A percentile compares a stretch with the other conserved stretches of the same genome.
Evolutionary conservation across 1,140 invertebrate genomes (phyloP).

Genomic region (Eurosta solidaginis): DNA sequence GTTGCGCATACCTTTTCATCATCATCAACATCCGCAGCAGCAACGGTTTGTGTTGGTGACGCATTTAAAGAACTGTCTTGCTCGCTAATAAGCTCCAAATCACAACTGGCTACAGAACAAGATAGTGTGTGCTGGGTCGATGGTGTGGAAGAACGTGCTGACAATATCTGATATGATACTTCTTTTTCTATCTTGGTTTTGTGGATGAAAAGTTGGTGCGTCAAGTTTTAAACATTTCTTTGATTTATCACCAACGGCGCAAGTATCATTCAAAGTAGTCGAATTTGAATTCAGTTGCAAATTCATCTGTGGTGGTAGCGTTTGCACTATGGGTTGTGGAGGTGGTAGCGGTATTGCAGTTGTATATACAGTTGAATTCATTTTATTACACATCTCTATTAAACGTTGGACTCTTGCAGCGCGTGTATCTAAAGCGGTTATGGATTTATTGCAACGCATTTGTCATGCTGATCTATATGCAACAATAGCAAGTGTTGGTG

Average conservation of each 20-base stretch:
- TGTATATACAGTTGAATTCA: slow-evolving; percentile 14
- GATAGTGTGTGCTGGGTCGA: slow-evolving; percentile 47
- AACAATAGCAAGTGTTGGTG: background rate
- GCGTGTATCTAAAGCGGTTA: background rate
- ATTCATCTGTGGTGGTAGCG: background rate
- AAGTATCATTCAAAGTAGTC: background rate
- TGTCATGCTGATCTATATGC: background rate
- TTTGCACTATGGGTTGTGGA: too few relatives aligned
- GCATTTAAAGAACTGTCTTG: slow-evolving; percentile 37
- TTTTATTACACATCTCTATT: background rate
- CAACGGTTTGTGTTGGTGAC: too few relatives aligned
- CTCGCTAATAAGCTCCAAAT: slow-evolving; percentile 42
- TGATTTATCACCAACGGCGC: background rate
- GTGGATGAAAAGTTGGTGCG: background rate
- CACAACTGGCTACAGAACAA: slow-evolving; percentile 48
- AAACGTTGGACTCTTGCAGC: slow-evolving; percentile 23
- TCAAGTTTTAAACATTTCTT: background rate
- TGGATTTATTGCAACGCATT: background rate
- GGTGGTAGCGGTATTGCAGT: slow-evolving; percentile 44
- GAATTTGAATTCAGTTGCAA: background rate
- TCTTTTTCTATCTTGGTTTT: slow-evolving; percentile 43
- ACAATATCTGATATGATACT: slow-evolving; percentile 48
- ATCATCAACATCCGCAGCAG: too few relatives aligned
- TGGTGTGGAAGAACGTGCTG: slow-evolving; percentile 51
- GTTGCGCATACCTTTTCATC: background rate